Evolutionary conservation across 2,888 invertebrate species (phyloP).

Genomic region (Hydraecia micacea): DNA sequence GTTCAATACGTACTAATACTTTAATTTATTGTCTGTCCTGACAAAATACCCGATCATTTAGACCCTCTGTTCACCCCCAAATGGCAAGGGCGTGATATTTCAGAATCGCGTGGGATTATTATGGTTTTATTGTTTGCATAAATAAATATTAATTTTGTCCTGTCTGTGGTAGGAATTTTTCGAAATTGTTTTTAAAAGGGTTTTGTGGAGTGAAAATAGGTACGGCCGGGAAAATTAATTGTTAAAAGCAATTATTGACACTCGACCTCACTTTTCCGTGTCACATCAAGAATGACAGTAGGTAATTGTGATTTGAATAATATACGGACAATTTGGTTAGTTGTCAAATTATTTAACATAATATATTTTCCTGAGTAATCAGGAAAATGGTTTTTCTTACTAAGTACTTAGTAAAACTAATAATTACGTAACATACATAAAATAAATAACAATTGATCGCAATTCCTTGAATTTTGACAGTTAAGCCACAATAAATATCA

Average conservation of each 20-base stretch:
- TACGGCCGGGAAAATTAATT: not conserved
- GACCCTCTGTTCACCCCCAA: slow-evolving; percentile 68
- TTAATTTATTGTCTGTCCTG: slow-evolving; percentile 84
- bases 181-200: not conserved
- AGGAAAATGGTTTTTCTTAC: too few species aligned
- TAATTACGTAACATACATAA: too few species aligned
- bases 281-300: not conserved
- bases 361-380: not conserved
- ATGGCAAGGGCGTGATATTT: slow-evolving; percentile 83
- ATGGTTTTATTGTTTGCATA: slow-evolving; percentile 76
- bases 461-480: too few species aligned
- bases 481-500: too few species aligned
- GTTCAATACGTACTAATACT: slow-evolving; percentile 79
- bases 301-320: not conserved
- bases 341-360: not conserved
- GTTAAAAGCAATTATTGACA: not conserved
- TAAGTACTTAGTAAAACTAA: not conserved
- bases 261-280: not conserved
- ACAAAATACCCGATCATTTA: slow-evolving; percentile 76
- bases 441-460: too few species aligned
- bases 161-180: slow-evolving; percentile 19
- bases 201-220: not conserved
- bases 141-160: slow-evolving; percentile 70
- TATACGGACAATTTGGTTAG: not conserved
- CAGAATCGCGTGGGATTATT: slow-evolving; percentile 79